A percentile compares a stretch with the other conserved stretches of the same genome.
Conservation (phyloP, 2,797 vertebrate species). For the Mormyrus proboscirostris region DNA sequence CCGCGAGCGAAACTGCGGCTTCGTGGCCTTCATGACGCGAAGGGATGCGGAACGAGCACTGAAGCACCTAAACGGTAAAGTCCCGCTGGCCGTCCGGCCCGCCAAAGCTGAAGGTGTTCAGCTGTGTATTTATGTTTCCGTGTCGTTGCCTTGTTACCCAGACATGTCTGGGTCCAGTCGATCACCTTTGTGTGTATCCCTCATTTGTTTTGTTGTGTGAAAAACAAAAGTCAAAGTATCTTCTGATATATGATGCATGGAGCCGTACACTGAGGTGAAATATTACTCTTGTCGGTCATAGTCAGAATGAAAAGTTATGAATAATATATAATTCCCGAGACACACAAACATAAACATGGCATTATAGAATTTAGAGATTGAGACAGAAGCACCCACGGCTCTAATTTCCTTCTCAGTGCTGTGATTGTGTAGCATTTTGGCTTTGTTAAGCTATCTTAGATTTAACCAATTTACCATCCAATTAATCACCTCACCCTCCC, state of each 20-base stretch:
- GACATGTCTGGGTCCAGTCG: neutral
- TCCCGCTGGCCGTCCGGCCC: neutral
- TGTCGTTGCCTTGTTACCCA: neutral
- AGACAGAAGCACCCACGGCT: neutral
- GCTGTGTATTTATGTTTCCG: neutral
- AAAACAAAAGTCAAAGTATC: neutral
- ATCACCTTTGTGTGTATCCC: neutral
- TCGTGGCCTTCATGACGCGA: slow-evolving; percentile 98
- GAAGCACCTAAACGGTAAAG: slow-evolving; percentile 91
- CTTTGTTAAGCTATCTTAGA: neutral
- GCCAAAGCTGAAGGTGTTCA: neutral
- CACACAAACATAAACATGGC: neutral
- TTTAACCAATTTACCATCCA: neutral
- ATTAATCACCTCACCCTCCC: neutral
- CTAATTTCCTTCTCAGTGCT: neutral
- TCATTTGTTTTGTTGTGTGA: neutral
- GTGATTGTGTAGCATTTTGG: neutral
- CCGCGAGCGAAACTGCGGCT: slow-evolving; percentile 96
- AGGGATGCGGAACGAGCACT: slow-evolving; percentile 96
- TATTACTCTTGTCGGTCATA: neutral
- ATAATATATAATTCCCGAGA: neutral
- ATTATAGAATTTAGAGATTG: neutral
- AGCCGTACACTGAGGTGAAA: neutral
- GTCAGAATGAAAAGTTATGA: neutral
- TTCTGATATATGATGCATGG: neutral